phyloP scores from a whole-genome alignment of 2,113 vertebrate genomes.

The Corythaixoides concolor region DNA sequence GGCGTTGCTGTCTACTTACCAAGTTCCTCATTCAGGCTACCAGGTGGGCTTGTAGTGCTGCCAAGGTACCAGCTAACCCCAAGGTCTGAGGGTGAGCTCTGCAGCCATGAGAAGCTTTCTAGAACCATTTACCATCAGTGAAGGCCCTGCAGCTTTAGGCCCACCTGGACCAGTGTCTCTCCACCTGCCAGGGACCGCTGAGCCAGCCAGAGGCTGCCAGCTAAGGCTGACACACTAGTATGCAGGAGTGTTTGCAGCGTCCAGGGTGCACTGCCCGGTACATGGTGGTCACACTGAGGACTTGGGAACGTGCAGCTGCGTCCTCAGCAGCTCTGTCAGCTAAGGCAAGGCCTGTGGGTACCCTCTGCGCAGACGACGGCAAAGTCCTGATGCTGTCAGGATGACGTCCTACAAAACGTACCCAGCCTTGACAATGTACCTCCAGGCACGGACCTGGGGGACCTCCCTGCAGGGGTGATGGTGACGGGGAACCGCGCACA shows the following conservation, averaged over 20 bases:
- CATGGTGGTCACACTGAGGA: accelerated
- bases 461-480: background rate
- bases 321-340: background rate
- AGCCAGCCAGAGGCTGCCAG: background rate
- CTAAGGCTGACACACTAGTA: background rate
- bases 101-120: background rate
- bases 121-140: background rate
- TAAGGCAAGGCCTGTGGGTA: background rate
- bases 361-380: background rate
- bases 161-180: background rate
- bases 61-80: background rate
- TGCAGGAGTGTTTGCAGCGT: too few relatives aligned
- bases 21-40: background rate
- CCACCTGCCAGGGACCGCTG: background rate
- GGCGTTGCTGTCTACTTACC: background rate
- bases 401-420: background rate
- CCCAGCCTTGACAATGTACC: background rate
- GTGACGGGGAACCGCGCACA: accelerated
- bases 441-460: too few relatives aligned
- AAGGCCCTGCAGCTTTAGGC: background rate
- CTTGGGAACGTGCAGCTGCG: accelerated
- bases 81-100: background rate
- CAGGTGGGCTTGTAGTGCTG: background rate
- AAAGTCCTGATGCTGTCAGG: background rate
- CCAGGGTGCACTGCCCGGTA: too few relatives aligned